A percentile compares a stretch with the other conserved stretches of the same genome.
Evolutionary conservation across 2,797 vertebrate species (phyloP).

Genomic region (Pterois miles): DNA sequence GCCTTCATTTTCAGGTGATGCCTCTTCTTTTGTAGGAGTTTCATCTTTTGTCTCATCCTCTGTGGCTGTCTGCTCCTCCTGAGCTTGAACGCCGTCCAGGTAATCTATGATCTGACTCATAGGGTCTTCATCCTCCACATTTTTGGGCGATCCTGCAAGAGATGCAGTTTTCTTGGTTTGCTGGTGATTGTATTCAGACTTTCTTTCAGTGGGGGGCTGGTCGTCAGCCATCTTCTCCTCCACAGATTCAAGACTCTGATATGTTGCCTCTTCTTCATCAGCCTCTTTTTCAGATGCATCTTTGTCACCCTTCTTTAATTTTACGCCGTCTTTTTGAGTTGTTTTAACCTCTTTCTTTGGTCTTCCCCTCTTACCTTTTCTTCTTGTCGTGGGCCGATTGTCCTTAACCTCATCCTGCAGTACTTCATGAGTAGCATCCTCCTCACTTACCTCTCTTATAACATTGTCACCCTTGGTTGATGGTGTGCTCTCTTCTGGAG

Average conservation of each 20-base stretch:
- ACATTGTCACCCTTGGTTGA: neutral
- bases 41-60: neutral
- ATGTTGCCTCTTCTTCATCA: conserved; percentile 12
- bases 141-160: neutral
- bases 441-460: neutral
- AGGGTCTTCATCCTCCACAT: conserved; percentile 37
- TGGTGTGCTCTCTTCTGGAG: neutral
- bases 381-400: accelerated
- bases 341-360: conserved; percentile 32
- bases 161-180: neutral
- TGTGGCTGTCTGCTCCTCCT: conserved; percentile 6
- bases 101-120: conserved; percentile 64
- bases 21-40: neutral
- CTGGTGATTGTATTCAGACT: neutral
- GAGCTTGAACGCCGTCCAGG: conserved; percentile 57
- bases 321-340: neutral
- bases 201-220: neutral
- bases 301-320: neutral
- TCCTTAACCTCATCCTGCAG: conserved; percentile 8
- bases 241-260: conserved; percentile 63
- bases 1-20: neutral
- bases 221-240: conserved; percentile 20
- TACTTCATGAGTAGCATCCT: neutral
- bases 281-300: neutral
- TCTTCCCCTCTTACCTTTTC: conserved; percentile 39